Conservation (phyloP, 2,888 invertebrate genomes). For the Tenthredo scrophulariae region DNA sequence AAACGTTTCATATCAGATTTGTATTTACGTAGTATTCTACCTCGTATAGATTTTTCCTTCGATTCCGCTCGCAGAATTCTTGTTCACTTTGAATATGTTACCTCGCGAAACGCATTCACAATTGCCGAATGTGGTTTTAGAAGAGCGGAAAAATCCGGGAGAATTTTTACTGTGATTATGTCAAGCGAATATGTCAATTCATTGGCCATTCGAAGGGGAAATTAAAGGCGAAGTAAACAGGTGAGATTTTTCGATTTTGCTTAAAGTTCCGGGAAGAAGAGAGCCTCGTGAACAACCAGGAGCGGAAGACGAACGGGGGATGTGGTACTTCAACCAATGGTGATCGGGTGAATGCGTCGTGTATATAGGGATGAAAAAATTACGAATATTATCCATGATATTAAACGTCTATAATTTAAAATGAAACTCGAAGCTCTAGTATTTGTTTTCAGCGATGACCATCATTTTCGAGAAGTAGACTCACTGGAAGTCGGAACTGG, state of each 20-base stretch:
- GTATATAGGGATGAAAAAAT: not conserved
- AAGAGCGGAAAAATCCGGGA: not conserved
- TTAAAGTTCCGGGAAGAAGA: not conserved
- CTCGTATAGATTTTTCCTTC: conserved; percentile 11
- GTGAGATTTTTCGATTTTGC: not conserved
- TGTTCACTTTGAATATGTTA: not conserved
- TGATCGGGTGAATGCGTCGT: not conserved
- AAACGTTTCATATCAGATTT: conserved; percentile 46
- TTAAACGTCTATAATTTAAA: not conserved
- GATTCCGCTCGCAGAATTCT: not conserved
- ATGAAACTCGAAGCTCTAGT: not conserved
- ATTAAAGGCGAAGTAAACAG: not conserved
- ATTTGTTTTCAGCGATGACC: not conserved
- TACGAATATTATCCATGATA: not conserved
- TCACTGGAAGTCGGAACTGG: not conserved
- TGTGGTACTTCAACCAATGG: not conserved
- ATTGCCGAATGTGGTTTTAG: not conserved
- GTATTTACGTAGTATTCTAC: not conserved
- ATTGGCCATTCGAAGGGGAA: not conserved
- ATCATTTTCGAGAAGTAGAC: not conserved
- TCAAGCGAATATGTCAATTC: not conserved
- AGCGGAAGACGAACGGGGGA: not conserved
- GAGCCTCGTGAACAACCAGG: not conserved
- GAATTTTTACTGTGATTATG: not conserved
- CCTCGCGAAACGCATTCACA: not conserved